Evolutionary conservation across 2,113 vertebrate species (phyloP), one percentile per base, ranked within the genome.

Genomic region (Propithecus coquereli): DNA sequence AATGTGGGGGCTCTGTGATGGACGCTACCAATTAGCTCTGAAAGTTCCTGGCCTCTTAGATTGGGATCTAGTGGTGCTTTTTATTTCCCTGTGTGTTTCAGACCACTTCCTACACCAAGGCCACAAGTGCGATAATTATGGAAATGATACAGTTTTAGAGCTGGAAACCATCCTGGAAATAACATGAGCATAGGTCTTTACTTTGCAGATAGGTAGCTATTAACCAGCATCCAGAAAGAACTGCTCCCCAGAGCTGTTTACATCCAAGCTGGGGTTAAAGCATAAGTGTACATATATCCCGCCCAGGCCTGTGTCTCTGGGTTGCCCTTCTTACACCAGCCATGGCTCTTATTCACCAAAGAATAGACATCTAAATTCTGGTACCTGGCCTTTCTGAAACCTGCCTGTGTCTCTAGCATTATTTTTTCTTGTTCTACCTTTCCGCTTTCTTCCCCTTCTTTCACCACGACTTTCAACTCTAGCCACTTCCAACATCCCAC

Each of bases 81-180:
- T 77, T 50, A 90, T 73, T 95, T 93, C 54, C 30, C n/a, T 50
- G 0, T 83, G 74, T 77, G 20, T 95, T 97, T 83, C 43, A 66
- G 77, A 85, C 54, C 80, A 80, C 47, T 94, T 93, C 76, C 47
- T 80, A 57, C 32, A 54, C 20, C 80, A 87, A 87, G 79, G n/a
- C 73, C 73, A 32, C n/a, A 54, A 77, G 47, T 91, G 34, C 86
- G 43, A 84, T 52, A 59, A 92, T 94, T 79, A 85, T 68, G 80
- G 63, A 81, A 95, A 82, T 81, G 52, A 85, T 92, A 85, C 1
- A 50, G 3, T 70, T 89, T 93, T 81, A 87, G 47, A 84, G 63
- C 59, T 94, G 85, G 81, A 94, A 96, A 5, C 4, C 20, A 73
- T 90, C 77, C 82, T 92, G 82, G 87, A 83, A 79, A 85, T 92